Evolutionary conservation across 2,888 invertebrate genomes (phyloP), one percentile per base, ranked within the genome.

Genomic region (Trachelus stipa): DNA sequence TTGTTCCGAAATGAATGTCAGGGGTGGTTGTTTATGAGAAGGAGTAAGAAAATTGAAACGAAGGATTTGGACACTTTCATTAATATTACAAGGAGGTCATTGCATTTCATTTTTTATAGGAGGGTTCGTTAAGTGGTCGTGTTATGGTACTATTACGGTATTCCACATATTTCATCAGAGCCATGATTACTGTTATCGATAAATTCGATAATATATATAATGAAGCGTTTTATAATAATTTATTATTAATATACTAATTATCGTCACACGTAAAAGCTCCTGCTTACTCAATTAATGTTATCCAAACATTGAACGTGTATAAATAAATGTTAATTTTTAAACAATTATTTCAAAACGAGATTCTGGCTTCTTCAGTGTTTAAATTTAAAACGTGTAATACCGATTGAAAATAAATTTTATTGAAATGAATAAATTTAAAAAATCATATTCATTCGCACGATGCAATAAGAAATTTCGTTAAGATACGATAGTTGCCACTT

Each of bases 261-360:
- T 56, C 56, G 56, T 9, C 56, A 56, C 23, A 56, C 56, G 56
- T 56, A 23, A 56, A 56, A 56, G 23, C 56, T 56, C 56, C 9
- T 56, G 56, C 23, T 56, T 23, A 23, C 9, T 56, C 23, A 23
- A 56, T 56, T 77, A 68, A 68, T 34, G 68, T 73, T 74, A 74
- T 37, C 6, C 33, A 74, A 73, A 77, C 68, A 73, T 77, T 73
- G 73, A 74, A 34, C 23, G 56, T 56, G 56, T 56, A 56, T 56
- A 56, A 56, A 56, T 56, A 23, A 23, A 56, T 9, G 15, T 23
- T 56, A 23, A 56, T 56, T 23, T 56, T 56, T 56, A 23, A 56
- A 23, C 23, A 56, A 56, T 23, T 23, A 56, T 23, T 56, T 56
- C 23, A 56, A 56, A 56, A 15, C 23, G 56, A 56, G 15, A 15